A percentile compares a stretch with the other conserved stretches of the same genome.
phyloP scores from a whole-genome alignment of 92 coral and sea anemone species.

The Siderastrea radians region DNA sequence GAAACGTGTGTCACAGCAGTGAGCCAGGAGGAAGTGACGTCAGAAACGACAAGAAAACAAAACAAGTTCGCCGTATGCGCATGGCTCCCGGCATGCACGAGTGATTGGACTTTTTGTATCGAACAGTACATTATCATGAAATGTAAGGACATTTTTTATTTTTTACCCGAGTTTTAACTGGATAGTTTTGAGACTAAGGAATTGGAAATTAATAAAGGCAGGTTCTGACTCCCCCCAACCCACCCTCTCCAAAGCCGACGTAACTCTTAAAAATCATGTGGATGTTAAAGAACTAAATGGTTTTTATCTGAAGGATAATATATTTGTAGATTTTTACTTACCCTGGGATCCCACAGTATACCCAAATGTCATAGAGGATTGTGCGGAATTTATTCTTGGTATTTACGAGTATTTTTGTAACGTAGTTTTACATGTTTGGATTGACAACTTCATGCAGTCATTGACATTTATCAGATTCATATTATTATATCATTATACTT shows the following conservation, averaged over 20 bases:
- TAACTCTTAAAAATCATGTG: neutral
- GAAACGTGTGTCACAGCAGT: conserved; percentile 40
- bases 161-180: neutral
- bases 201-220: no score
- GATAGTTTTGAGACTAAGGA: neutral
- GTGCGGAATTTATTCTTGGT: neutral
- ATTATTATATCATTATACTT: no score
- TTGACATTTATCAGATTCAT: neutral
- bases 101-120: neutral
- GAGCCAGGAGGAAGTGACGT: conserved; percentile 41
- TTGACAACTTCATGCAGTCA: neutral
- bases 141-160: neutral
- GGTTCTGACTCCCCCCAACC: no score
- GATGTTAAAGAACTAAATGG: no score
- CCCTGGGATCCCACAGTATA: neutral
- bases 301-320: no score
- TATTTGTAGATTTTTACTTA: no score
- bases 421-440: neutral
- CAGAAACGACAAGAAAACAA: conserved; percentile 26
- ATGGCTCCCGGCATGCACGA: neutral
- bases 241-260: neutral
- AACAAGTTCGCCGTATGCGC: conserved; percentile 15
- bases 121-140: neutral
- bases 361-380: neutral
- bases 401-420: neutral